phyloP scores from a whole-genome alignment of 2,888 invertebrate genomes.

The Phalera bucephala region DNA sequence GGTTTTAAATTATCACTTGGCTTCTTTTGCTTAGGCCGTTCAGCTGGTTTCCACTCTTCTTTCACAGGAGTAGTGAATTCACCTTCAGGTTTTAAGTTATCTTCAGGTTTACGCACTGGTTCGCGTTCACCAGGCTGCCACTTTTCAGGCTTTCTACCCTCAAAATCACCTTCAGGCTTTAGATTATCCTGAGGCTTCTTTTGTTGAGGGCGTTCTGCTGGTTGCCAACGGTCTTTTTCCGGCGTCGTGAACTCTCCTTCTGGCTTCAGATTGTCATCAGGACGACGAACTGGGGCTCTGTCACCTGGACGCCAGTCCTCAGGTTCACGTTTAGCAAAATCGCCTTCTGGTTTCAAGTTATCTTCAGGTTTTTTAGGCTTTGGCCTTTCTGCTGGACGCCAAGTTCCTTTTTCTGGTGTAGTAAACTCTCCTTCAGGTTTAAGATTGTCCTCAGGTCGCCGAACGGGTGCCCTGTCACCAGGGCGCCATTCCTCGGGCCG shows the following conservation, averaged over 20 bases:
- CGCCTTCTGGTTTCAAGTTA: conserved; percentile 70
- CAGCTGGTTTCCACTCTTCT: conserved; percentile 69
- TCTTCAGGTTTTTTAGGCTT: conserved; percentile 80
- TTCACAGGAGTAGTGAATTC: conserved; percentile 56
- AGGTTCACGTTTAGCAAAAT: conserved; percentile 45
- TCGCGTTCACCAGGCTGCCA: conserved; percentile 65
- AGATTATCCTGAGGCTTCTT: conserved; percentile 80
- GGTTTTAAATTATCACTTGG: conserved; percentile 67
- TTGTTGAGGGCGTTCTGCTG: conserved; percentile 74
- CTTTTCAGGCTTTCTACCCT: conserved; percentile 35
- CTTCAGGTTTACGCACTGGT: conserved; percentile 65
- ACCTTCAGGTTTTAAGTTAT: conserved; percentile 20
- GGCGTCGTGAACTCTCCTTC: conserved; percentile 65
- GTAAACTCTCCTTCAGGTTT: conserved; percentile 74
- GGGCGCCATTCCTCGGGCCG: conserved; percentile 60
- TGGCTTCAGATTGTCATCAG: conserved; percentile 70
- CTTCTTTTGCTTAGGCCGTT: conserved; percentile 68
- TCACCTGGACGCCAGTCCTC: conserved; percentile 58
- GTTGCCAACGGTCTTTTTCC: conserved; percentile 59
- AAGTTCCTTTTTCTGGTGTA: conserved; percentile 41
- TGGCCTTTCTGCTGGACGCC: conserved; percentile 58
- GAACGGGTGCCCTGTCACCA: conserved; percentile 59
- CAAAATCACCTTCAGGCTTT: conserved; percentile 57
- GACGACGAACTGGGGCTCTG: conserved; percentile 36
- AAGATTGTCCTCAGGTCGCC: conserved; percentile 75